Conservation (phyloP, 2,113 vertebrate species). For the Anseranas semipalmata region DNA sequence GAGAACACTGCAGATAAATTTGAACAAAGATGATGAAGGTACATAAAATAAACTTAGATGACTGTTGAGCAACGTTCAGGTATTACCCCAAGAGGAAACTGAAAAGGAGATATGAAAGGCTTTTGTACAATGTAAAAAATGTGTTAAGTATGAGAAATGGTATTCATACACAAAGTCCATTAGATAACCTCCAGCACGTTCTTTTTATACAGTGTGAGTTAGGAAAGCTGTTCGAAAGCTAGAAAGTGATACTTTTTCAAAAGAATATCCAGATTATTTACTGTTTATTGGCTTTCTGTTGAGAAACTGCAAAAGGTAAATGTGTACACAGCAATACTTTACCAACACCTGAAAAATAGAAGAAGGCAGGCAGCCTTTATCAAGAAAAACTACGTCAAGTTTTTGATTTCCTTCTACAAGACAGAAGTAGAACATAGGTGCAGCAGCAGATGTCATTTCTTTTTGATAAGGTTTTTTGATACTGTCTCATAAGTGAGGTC, state of each 20-base stretch:
- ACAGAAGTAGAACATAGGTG: not conserved
- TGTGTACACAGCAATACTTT: not conserved
- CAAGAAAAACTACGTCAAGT: not conserved
- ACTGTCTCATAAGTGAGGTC: not conserved
- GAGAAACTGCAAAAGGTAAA: not conserved
- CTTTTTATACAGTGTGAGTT: not conserved
- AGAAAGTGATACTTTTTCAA: not conserved
- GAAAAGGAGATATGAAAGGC: not conserved
- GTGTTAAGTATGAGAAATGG: not conserved
- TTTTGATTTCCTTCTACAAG: not conserved
- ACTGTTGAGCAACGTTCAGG: not conserved
- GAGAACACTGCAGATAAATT: not conserved
- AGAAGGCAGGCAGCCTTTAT: not conserved
- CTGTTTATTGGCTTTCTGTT: not conserved
- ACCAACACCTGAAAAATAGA: not conserved
- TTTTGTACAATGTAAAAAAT: not conserved
- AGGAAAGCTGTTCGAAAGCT: not conserved
- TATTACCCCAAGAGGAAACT: not conserved
- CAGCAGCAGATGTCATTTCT: not conserved
- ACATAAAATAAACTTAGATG: not conserved
- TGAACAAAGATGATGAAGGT: not conserved
- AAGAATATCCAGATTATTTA: not conserved
- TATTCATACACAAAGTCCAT: not conserved
- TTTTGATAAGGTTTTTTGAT: not conserved
- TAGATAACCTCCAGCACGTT: not conserved